Evolutionary conservation across 2,888 invertebrate genomes (phyloP).

Genomic region (Drosophila melanosoma): DNA sequence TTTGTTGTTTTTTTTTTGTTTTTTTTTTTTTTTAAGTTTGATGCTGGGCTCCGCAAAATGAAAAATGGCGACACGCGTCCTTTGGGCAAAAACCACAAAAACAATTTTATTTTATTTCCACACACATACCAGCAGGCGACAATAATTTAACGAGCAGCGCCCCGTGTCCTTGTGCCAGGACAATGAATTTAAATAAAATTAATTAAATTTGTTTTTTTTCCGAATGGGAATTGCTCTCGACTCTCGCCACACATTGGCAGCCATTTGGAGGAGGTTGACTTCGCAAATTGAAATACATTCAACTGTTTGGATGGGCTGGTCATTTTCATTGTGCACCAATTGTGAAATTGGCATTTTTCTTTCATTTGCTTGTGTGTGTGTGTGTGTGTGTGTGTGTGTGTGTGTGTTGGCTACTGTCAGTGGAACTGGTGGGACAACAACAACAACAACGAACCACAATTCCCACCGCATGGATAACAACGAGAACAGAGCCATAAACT

Average conservation of each 20-base stretch:
- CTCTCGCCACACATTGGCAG: conserved; percentile 8
- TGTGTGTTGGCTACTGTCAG: conserved; percentile 11
- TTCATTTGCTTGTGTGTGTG: conserved; percentile 9
- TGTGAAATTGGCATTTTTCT: conserved; percentile 29
- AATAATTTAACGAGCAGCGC: conserved; percentile 52
- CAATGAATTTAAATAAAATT: conserved; percentile 70
- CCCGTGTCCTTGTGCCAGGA: conserved; percentile 56
- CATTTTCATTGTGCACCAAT: conserved; percentile 21
- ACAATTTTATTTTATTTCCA: conserved; percentile 72
- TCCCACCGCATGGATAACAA: conserved; percentile 62
- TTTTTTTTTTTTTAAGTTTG: conserved; percentile 24
- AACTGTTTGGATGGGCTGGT: conserved; percentile 26
- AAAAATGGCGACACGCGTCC: conserved; percentile 73
- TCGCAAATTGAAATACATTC: conserved; percentile 11
- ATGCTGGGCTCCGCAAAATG: conserved; percentile 41
- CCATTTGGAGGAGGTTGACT: background rate
- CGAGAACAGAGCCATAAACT: conserved; percentile 69
- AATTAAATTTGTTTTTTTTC: conserved; percentile 62
- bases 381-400: conserved; percentile 6
- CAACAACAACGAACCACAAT: conserved; percentile 28
- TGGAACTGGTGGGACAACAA: conserved; percentile 12
- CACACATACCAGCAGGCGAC: conserved; percentile 35
- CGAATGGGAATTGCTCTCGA: conserved; percentile 36
- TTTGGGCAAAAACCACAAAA: conserved; percentile 74
- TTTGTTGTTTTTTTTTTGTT: conserved; percentile 25